phyloP scores from a whole-genome alignment of 2,888 invertebrate species.

The Volucella bombylans region DNA sequence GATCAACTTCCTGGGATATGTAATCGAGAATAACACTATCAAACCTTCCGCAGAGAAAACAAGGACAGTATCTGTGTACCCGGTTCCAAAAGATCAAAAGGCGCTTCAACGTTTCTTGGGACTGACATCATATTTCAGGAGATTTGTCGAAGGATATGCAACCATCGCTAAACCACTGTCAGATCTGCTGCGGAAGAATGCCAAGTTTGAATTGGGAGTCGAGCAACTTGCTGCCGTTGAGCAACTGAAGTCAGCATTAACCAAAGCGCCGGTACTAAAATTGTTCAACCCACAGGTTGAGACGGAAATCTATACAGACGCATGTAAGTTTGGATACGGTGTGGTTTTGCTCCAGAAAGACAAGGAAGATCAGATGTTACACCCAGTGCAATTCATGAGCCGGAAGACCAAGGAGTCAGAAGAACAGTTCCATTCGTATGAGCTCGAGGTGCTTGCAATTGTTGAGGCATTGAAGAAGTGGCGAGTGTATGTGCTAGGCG shows the following conservation, averaged over 20 bases:
- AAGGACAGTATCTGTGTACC: slow-evolving; percentile 20
- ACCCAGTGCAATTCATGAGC: too few relatives aligned
- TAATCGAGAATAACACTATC: neutral
- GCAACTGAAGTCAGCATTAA: slow-evolving; percentile 50
- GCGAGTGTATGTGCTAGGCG: too few relatives aligned
- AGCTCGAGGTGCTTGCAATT: too few relatives aligned
- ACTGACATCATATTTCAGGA: slow-evolving; percentile 22
- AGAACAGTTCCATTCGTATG: too few relatives aligned
- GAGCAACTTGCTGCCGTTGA: slow-evolving; percentile 37
- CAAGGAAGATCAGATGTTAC: too few relatives aligned
- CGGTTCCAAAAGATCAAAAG: slow-evolving; percentile 9
- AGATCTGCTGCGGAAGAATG: slow-evolving; percentile 62
- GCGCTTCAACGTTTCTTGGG: slow-evolving; percentile 25
- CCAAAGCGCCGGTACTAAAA: slow-evolving; percentile 50
- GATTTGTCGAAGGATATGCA: slow-evolving; percentile 46
- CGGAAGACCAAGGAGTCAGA: too few relatives aligned
- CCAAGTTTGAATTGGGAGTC: slow-evolving; percentile 45
- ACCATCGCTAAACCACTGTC: slow-evolving; percentile 62
- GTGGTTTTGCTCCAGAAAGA: slow-evolving; percentile 61
- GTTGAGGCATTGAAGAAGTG: too few relatives aligned
- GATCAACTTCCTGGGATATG: too few relatives aligned
- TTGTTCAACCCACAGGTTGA: slow-evolving; percentile 55
- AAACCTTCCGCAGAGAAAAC: slow-evolving; percentile 37
- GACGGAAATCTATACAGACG: slow-evolving; percentile 73
- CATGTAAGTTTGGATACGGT: slow-evolving; percentile 66